phyloP scores from a whole-genome alignment of 2,888 invertebrate species.

The Clitarchus hookeri region DNA sequence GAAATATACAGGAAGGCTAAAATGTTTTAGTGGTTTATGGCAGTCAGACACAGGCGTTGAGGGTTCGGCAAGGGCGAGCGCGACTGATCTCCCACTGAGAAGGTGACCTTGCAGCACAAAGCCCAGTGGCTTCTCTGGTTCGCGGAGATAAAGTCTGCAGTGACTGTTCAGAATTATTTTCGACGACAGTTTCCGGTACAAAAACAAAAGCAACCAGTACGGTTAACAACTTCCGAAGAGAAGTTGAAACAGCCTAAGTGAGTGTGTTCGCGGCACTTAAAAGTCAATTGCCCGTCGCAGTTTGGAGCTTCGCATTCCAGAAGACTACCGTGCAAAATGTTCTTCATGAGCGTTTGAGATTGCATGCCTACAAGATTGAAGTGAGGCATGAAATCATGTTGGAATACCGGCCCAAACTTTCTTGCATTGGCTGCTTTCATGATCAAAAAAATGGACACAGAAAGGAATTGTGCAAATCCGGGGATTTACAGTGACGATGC shows the following conservation, averaged over 20 bases:
- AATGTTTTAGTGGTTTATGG: too few species aligned
- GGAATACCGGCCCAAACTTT: background rate
- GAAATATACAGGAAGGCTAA: too few species aligned
- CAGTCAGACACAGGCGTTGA: too few species aligned
- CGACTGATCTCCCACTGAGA: too few species aligned
- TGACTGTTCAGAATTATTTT: too few species aligned
- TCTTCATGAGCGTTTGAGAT: background rate
- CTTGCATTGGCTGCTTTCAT: background rate
- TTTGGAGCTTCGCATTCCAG: background rate
- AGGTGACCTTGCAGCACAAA: too few species aligned
- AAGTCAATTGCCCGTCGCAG: background rate
- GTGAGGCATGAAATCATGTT: background rate
- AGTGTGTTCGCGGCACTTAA: background rate
- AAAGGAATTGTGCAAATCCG: background rate
- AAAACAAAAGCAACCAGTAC: too few species aligned
- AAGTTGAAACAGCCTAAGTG: background rate
- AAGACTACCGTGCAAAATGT: background rate
- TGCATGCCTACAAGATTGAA: background rate
- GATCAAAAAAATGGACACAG: background rate
- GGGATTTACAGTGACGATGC: background rate
- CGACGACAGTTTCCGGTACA: too few species aligned
- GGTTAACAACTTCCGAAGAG: background rate
- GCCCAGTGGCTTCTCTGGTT: too few species aligned
- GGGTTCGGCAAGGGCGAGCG: too few species aligned
- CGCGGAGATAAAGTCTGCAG: too few species aligned